Percentiles rank a stretch among this genome's conserved stretches.
These are phyloP conservation scores for Apotomis turbidana DNA, from an alignment of 2,888 invertebrate genomes.

Conservation along the genomic window DNA sequence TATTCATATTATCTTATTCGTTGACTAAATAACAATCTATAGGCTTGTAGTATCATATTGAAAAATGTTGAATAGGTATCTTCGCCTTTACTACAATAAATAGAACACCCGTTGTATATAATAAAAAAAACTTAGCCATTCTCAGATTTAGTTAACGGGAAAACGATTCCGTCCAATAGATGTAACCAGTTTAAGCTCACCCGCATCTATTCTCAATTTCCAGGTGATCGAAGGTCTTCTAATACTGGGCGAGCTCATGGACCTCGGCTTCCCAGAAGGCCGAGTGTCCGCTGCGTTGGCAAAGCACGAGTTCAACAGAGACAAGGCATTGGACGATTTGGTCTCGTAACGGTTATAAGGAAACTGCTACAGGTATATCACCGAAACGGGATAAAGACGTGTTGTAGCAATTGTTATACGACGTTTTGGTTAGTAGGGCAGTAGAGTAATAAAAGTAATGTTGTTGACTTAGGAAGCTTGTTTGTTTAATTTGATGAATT, in stretches of 20 bases:
- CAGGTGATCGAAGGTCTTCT: conserved; percentile 93
- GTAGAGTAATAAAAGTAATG: background rate
- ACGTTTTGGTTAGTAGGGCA: background rate
- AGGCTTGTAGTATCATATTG: no score
- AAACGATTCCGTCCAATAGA: no score
- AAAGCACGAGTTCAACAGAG: conserved; percentile 91
- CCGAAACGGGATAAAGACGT: background rate
- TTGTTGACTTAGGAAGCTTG: background rate
- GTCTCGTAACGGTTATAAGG: conserved; percentile 84
- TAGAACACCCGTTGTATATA: no score
- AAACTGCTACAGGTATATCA: conserved; percentile 11
- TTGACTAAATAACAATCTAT: no score
- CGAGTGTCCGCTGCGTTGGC: conserved; percentile 89
- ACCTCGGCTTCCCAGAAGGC: conserved; percentile 92
- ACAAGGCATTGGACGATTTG: conserved; percentile 92
- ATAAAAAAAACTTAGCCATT: no score
- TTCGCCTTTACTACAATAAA: no score
- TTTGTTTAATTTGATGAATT: background rate
- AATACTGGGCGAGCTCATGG: conserved; percentile 89
- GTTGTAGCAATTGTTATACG: background rate
- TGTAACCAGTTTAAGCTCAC: conserved; percentile 10
- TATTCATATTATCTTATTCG: no score
- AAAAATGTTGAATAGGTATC: no score
- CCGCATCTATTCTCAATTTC: conserved; percentile 47
- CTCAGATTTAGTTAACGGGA: no score